phyloP scores from a whole-genome alignment of 2,888 invertebrate species.

The Eupithecia dodoneata region DNA sequence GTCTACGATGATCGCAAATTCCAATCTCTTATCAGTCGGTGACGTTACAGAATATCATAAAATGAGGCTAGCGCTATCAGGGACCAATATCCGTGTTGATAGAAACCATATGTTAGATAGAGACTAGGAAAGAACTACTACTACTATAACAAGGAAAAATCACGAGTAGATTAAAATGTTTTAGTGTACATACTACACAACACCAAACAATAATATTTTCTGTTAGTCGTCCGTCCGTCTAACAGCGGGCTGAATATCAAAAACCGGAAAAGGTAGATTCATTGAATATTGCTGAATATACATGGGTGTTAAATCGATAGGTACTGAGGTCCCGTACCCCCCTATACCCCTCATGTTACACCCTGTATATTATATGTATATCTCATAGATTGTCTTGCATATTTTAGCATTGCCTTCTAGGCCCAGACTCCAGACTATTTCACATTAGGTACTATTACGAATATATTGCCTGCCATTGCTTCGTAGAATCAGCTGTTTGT shows the following conservation, averaged over 20 bases:
- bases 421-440: neutral
- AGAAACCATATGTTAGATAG: neutral
- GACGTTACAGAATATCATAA: neutral
- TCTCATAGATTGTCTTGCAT: neutral
- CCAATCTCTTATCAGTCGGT: slow-evolving; percentile 1
- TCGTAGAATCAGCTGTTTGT: neutral
- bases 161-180: neutral
- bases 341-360: no score
- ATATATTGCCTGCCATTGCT: neutral
- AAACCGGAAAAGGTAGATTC: no score
- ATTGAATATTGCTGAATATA: no score
- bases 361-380: no score
- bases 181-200: neutral
- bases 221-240: no score
- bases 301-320: no score
- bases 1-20: neutral
- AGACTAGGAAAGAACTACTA: neutral
- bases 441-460: neutral
- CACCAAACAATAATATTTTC: no score
- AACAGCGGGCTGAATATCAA: no score
- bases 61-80: neutral
- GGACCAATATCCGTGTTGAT: neutral
- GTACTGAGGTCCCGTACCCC: no score
- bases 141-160: neutral
- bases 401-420: neutral